Conservation (phyloP, 2,113 vertebrate species). For the Perca flavescens region DNA sequence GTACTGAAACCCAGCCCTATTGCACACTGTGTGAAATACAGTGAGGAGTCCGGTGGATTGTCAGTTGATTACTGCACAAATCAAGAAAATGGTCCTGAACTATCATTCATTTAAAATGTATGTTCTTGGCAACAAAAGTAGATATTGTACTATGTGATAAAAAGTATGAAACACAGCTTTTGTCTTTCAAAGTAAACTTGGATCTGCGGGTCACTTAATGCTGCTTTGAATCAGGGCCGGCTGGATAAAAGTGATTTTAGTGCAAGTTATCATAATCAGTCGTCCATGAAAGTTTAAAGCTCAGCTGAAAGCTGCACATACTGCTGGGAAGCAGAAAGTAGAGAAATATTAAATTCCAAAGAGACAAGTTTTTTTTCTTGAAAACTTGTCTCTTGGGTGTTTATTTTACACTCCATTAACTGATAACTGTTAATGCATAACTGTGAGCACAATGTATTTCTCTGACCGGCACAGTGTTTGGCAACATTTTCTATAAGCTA, state of each 20-base stretch:
- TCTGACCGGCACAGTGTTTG: neutral
- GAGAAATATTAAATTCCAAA: neutral
- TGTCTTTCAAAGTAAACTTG: neutral
- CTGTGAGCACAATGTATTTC: neutral
- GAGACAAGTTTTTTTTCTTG: neutral
- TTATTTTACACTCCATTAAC: neutral
- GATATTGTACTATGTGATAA: neutral
- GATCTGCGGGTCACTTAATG: constrained; percentile 30
- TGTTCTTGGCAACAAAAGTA: neutral
- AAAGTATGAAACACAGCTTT: neutral
- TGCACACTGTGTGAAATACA: neutral
- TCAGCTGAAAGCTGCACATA: neutral
- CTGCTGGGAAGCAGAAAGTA: neutral
- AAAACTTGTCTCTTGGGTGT: neutral
- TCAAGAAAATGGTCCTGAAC: neutral
- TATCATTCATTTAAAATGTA: neutral
- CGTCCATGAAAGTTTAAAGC: constrained; percentile 20
- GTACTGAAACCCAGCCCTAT: neutral
- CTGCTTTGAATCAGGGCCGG: constrained; percentile 19
- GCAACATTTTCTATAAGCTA: neutral
- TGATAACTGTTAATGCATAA: neutral
- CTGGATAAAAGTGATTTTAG: constrained; percentile 21
- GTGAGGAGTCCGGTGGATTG: neutral
- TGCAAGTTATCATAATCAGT: constrained; percentile 18
- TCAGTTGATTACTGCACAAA: neutral